Conservation (phyloP, 2,797 vertebrate genomes). For the Falco concolor region DNA sequence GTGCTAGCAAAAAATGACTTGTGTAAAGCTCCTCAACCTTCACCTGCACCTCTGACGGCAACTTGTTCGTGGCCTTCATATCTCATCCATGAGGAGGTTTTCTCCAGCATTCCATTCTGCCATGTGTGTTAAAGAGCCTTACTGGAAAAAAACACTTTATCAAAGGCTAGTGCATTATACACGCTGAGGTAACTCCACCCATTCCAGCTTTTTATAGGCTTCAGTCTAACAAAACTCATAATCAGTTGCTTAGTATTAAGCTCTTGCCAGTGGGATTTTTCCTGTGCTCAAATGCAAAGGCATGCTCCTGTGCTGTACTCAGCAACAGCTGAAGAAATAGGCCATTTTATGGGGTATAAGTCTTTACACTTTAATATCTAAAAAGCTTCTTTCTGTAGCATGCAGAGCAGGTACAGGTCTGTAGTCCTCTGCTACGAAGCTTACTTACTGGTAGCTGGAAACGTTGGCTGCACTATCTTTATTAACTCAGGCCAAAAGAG, state of each 20-base stretch:
- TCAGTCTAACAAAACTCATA: neutral
- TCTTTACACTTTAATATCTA: neutral
- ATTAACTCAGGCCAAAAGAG: neutral
- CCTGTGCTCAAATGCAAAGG: neutral
- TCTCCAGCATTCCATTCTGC: neutral
- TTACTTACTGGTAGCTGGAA: neutral
- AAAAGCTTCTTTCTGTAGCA: neutral
- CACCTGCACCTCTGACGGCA: neutral
- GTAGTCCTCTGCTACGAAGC: neutral
- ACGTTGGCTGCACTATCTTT: neutral
- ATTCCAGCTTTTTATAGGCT: neutral
- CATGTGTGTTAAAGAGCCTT: neutral
- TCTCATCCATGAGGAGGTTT: neutral
- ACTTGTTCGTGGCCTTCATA: rapidly evolving
- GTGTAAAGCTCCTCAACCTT: neutral
- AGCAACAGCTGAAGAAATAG: neutral
- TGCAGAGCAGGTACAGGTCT: neutral
- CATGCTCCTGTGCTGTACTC: neutral
- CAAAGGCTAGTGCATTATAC: neutral
- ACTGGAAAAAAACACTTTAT: neutral
- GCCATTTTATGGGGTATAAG: neutral
- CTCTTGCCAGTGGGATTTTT: neutral
- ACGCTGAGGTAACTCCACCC: neutral
- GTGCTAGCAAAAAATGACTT: neutral
- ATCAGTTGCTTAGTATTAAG: neutral